Base-by-base conservation (phyloP, 2,888 invertebrate species). In the Cheiracanthium punctorium region DNA sequence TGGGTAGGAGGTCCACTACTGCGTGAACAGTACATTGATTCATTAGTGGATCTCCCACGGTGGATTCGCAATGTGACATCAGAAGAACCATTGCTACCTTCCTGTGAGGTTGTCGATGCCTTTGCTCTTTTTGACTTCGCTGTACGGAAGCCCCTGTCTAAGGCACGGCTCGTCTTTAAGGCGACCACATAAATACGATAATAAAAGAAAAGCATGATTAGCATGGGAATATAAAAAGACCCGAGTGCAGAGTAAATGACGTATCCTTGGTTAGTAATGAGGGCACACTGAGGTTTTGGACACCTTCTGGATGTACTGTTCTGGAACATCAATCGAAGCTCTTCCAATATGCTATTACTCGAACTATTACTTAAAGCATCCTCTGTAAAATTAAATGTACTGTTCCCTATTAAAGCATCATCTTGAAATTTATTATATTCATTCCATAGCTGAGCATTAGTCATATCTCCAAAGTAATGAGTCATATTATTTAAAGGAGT, bases 201-300 rank as follows among this genome's bases (percentile, higher is more conserved):
- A 92, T 98, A 98, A 94, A 98, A 98, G 94, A 98, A 98, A 90
- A 98, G 94, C 97, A 98, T 98, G 89, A 98, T 97, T 90, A 97
- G 95, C 97, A 98, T 98, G 58, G 98, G 98, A 37, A 98, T 95
- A 93, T 97, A 98, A 94, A 98, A 98, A 89, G 98, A 98, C n/a
- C 98, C 98, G 30, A 98, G 94, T 0, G 98, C 98, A 2, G 98
- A 98, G 93, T 98, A 98, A 80, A 99, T 95, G 80, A 98, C 97
- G 93, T 99, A 99, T 77, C 97, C 97, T 70, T 96, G 95, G 91
- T 97, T 97, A 93, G 96, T 96, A 91, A 97, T 97, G 89, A 98
- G 94, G 92, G 97, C 96, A 91, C 97, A 98, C 89, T 95, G 96
- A n/a, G 87, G 87, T 30, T 80, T 87, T 5, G 79, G 74, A 41